Percentiles rank a stretch among this genome's conserved stretches.
Evolutionary conservation across 2,113 vertebrate species (phyloP).

Genomic region (Solea senegalensis): DNA sequence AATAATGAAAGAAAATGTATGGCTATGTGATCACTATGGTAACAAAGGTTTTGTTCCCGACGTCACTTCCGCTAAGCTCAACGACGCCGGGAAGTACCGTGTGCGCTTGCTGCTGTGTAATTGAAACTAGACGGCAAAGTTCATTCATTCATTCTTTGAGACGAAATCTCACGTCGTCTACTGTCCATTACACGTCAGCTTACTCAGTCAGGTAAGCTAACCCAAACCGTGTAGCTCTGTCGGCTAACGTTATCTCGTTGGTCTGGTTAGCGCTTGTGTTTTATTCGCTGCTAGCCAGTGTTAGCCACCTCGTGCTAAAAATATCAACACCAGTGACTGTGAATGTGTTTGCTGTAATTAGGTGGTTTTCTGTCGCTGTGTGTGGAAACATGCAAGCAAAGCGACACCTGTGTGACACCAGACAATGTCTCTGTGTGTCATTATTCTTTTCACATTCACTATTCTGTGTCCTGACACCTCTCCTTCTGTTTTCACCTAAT

Average conservation of each 20-base stretch:
- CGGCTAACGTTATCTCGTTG: slow-evolving; percentile 31
- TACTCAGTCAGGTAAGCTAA: slow-evolving; percentile 38
- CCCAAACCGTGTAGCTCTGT: not conserved
- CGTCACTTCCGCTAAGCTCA: slow-evolving; percentile 66
- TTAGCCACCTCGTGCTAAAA: slow-evolving; percentile 69
- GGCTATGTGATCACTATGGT: slow-evolving; percentile 37
- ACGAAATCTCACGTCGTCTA: not conserved
- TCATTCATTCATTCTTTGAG: slow-evolving; percentile 43
- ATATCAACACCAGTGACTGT: slow-evolving; percentile 55
- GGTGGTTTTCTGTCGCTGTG: slow-evolving; percentile 8
- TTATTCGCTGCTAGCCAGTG: slow-evolving; percentile 51
- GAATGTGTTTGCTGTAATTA: slow-evolving; percentile 19
- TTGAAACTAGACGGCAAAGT: slow-evolving; percentile 58
- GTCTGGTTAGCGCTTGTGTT: slow-evolving; percentile 33
- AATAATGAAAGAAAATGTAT: too few relatives aligned
- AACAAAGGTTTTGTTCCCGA: slow-evolving; percentile 41
- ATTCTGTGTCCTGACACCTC: slow-evolving; percentile 28
- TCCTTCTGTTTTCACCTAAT: slow-evolving; percentile 2
- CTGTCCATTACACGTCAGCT: not conserved
- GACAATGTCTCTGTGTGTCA: slow-evolving; percentile 2
- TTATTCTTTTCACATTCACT: not conserved
- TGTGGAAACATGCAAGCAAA: slow-evolving; percentile 8
- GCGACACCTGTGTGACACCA: not conserved
- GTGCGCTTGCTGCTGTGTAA: slow-evolving; percentile 36
- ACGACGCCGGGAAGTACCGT: slow-evolving; percentile 49